Conservation (phyloP, 2,113 vertebrate genomes). For the Bothrops jararaca region DNA sequence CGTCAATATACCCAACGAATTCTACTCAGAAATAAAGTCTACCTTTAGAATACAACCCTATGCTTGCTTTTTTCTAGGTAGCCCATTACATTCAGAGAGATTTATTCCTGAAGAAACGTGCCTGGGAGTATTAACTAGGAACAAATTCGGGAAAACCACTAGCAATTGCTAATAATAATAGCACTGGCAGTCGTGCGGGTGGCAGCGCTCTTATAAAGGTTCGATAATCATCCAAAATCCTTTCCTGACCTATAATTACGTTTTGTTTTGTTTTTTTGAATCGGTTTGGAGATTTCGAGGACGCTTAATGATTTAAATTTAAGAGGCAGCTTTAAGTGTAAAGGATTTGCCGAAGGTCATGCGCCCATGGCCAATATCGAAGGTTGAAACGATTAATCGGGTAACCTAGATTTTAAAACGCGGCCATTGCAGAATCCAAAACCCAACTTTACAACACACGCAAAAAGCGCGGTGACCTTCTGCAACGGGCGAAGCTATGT, state of each 20-base stretch:
- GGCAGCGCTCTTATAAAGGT: background rate
- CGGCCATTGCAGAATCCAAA: background rate
- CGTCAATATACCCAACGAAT: background rate
- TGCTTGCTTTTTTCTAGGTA: background rate
- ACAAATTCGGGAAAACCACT: background rate
- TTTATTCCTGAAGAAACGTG: background rate
- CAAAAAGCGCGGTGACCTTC: background rate
- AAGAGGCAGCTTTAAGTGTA: background rate
- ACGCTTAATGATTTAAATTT: background rate
- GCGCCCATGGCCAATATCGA: background rate
- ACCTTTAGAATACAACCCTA: background rate
- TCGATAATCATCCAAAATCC: background rate
- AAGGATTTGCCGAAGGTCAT: constrained; percentile 8
- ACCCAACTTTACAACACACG: background rate
- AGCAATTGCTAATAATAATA: background rate
- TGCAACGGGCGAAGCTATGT: background rate
- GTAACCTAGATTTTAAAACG: background rate
- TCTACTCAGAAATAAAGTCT: background rate
- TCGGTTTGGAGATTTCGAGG: too few relatives aligned
- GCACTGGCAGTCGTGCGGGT: background rate
- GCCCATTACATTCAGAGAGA: background rate
- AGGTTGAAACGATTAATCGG: background rate
- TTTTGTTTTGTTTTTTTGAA: background rate
- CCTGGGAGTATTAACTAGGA: background rate
- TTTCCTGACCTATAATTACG: background rate